Conservation (phyloP, 1,140 invertebrate species). For the Heliconius hermathena region DNA sequence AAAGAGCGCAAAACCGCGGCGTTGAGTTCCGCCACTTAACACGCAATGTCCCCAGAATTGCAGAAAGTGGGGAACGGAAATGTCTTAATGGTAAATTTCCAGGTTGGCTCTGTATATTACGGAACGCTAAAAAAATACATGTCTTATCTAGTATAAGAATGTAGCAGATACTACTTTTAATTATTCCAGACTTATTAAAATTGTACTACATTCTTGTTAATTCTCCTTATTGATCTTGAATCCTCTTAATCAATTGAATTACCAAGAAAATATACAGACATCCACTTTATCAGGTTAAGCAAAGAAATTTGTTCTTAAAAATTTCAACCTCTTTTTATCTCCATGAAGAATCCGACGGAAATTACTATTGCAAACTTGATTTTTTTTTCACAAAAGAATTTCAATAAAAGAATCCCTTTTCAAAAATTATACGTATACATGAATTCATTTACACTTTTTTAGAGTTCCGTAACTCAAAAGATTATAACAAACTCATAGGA, state of each 20-base stretch:
- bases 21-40: too few relatives aligned
- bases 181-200: not conserved
- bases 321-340: not conserved
- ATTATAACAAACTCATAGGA: too few relatives aligned
- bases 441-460: too few relatives aligned
- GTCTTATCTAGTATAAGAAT: not conserved
- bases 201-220: not conserved
- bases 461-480: too few relatives aligned
- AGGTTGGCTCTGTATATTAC: too few relatives aligned
- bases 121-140: not conserved
- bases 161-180: not conserved
- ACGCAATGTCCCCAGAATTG: too few relatives aligned
- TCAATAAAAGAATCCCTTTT: too few relatives aligned
- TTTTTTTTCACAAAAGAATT: not conserved
- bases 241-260: not conserved
- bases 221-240: not conserved
- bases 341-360: not conserved
- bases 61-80: too few relatives aligned
- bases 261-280: not conserved
- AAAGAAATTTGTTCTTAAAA: not conserved
- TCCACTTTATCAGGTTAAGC: not conserved
- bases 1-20: too few relatives aligned
- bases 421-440: too few relatives aligned
- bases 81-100: too few relatives aligned
- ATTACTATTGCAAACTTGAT: not conserved